Percentiles rank a stretch among this genome's conserved stretches.
Conservation (phyloP, 2,797 vertebrate genomes). For the Gymnodraco acuticeps region DNA sequence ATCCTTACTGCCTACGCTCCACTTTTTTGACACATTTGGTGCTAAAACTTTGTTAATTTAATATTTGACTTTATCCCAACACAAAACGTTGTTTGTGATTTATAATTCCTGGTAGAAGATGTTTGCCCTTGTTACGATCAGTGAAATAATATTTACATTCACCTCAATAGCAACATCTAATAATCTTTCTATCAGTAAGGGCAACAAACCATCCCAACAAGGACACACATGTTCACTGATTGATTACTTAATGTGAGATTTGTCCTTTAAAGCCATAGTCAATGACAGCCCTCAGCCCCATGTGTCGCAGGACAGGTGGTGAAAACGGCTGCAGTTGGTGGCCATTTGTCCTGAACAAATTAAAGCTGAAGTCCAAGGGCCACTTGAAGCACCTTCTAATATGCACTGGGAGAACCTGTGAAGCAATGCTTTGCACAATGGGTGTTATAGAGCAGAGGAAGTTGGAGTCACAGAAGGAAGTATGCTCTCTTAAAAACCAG, state of each 20-base stretch:
- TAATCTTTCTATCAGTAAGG: conserved; percentile 36
- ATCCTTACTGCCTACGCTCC: no score
- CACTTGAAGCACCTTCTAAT: conserved; percentile 45
- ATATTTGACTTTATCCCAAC: background rate
- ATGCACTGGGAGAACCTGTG: conserved; percentile 40
- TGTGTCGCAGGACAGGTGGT: conserved; percentile 49
- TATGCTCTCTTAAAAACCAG: conserved; percentile 93
- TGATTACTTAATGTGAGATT: conserved; percentile 10
- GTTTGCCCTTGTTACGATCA: conserved; percentile 60
- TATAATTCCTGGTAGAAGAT: conserved; percentile 33
- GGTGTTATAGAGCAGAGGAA: conserved; percentile 88
- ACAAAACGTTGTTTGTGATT: conserved; percentile 29
- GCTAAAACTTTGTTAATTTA: background rate
- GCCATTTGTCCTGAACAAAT: conserved; percentile 74
- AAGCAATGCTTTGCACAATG: conserved; percentile 60
- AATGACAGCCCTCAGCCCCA: conserved; percentile 29
- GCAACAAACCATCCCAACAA: conserved; percentile 47
- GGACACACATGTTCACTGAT: conserved; percentile 41
- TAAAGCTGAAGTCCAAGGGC: conserved; percentile 58
- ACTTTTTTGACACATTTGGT: conserved; percentile 11
- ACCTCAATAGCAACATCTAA: conserved; percentile 21
- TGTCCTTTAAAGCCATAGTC: conserved; percentile 68
- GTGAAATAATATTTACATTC: conserved; percentile 59
- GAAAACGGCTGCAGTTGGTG: conserved; percentile 37
- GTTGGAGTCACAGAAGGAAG: conserved; percentile 90